Conservation (phyloP, 2,888 invertebrate species). For the Tenodera sinensis region DNA sequence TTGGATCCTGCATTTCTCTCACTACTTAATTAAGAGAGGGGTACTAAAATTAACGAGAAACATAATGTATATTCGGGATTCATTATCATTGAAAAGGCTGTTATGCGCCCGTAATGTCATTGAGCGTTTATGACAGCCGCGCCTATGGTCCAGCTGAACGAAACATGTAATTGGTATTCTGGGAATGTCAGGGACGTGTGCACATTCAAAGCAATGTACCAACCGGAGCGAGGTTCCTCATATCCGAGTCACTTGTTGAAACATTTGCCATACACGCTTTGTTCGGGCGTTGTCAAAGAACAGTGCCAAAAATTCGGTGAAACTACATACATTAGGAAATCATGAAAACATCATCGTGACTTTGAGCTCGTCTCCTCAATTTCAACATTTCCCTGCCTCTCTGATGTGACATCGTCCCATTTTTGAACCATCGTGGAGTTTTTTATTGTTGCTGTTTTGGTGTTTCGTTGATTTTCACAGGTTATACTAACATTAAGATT, state of each 20-base stretch:
- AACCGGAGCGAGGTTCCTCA: not conserved
- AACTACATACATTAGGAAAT: not conserved
- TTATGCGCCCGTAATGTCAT: not conserved
- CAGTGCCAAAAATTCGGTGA: not conserved
- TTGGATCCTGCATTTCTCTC: no score
- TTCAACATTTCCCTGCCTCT: not conserved
- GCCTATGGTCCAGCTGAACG: not conserved
- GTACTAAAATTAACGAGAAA: not conserved
- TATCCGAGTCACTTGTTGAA: not conserved
- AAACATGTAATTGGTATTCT: not conserved
- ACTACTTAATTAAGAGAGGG: no score
- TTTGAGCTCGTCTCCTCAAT: not conserved
- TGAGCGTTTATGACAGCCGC: not conserved
- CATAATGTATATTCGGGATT: not conserved
- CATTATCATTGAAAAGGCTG: not conserved
- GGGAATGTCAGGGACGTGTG: not conserved
- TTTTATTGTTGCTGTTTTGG: no score
- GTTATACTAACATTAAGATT: no score
- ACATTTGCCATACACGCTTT: not conserved
- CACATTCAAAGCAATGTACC: not conserved
- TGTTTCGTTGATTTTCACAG: no score
- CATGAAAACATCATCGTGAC: no score
- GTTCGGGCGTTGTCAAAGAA: not conserved
- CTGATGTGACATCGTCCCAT: not conserved
- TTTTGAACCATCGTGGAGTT: no score